Percentiles rank a stretch among this genome's conserved stretches.
Conservation (phyloP, 2,888 invertebrate genomes). For the Ptychoptera albimana region DNA sequence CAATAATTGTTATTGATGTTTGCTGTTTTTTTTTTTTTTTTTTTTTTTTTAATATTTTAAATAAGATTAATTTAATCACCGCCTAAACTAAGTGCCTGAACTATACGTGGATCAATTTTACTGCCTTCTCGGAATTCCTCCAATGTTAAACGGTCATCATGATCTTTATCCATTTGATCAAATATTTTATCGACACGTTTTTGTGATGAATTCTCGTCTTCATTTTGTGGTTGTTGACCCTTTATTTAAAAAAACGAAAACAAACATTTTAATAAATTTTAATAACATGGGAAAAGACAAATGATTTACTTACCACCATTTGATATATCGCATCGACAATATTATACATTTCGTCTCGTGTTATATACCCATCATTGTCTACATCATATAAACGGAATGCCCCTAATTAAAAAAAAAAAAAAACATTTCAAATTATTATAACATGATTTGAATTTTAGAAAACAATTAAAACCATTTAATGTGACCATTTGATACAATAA, state of each 20-base stretch:
- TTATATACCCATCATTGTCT: conserved; percentile 91
- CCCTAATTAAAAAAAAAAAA: conserved; percentile 41
- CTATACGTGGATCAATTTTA: conserved; percentile 96
- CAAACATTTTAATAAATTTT: neutral
- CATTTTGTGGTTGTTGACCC: conserved; percentile 78
- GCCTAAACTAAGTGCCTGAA: conserved; percentile 83
- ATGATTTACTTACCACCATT: conserved; percentile 73
- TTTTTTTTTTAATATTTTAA: too few relatives aligned
- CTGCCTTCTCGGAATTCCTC: conserved; percentile 96
- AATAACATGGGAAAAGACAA: too few relatives aligned
- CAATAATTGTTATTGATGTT: too few relatives aligned
- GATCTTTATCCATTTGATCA: conserved; percentile 98
- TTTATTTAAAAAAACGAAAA: conserved; percentile 20
- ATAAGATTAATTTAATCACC: too few relatives aligned
- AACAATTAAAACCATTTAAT: too few relatives aligned
- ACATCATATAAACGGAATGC: conserved; percentile 91
- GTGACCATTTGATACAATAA: too few relatives aligned
- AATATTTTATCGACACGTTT: conserved; percentile 97
- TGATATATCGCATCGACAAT: conserved; percentile 96
- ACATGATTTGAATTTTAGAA: too few relatives aligned
- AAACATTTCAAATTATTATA: too few relatives aligned
- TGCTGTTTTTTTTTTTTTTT: too few relatives aligned
- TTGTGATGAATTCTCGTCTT: conserved; percentile 84
- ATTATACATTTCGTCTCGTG: conserved; percentile 90
- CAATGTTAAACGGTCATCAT: conserved; percentile 87